A percentile compares a stretch with the other conserved stretches of the same genome.
phyloP scores from a whole-genome alignment of 1,140 invertebrate genomes.

The Ctenoplectra terminalis region DNA sequence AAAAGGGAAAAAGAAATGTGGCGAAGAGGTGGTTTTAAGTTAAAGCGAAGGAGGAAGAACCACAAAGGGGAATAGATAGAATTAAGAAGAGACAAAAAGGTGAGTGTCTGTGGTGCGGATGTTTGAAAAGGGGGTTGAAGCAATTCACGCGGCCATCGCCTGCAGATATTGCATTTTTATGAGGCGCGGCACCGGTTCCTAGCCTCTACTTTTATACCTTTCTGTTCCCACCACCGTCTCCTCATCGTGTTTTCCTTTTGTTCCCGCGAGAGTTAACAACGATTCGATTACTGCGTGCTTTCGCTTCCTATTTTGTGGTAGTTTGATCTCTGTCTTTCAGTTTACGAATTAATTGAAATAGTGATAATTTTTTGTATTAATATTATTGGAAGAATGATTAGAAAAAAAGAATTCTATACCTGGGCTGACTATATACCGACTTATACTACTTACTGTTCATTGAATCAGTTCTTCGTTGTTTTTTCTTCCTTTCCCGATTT shows the following conservation, averaged over 20 bases:
- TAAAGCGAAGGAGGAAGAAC: not conserved
- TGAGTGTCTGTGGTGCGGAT: not conserved
- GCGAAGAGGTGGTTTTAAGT: not conserved
- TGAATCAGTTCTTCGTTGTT: not conserved
- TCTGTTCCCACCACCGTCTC: not conserved
- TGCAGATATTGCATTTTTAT: constrained; percentile 71
- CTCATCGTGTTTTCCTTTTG: not conserved
- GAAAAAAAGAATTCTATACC: too few relatives aligned
- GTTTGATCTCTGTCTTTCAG: constrained; percentile 19
- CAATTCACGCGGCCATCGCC: constrained; percentile 61
- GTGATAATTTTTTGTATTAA: too few relatives aligned
- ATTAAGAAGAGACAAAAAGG: constrained; percentile 18
- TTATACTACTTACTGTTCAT: constrained; percentile 23
- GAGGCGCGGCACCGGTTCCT: constrained; percentile 29
- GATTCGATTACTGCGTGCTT: constrained; percentile 32
- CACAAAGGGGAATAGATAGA: not conserved
- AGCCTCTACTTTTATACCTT: not conserved
- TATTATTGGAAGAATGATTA: too few relatives aligned
- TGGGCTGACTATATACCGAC: not conserved
- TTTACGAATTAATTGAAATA: not conserved
- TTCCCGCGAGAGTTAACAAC: constrained; percentile 52
- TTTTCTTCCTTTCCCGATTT: too few relatives aligned
- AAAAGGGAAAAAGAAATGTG: not conserved
- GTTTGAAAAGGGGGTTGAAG: constrained; percentile 36
- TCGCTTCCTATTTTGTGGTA: constrained; percentile 9